phyloP scores from a whole-genome alignment of 2,113 vertebrate genomes.

The Hymenochirus boettgeri region DNA sequence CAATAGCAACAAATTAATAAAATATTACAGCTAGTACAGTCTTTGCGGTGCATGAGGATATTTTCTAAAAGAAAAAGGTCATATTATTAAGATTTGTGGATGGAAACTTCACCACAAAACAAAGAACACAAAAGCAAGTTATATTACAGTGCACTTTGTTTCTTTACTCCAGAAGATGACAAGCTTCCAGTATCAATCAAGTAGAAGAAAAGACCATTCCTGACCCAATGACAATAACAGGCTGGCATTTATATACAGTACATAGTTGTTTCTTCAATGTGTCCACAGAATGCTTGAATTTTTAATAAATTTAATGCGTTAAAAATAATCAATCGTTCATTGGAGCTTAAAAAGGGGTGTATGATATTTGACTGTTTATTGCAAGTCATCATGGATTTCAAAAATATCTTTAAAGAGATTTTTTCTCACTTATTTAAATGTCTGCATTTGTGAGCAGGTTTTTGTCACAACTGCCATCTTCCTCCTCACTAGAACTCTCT shows the following conservation, averaged over 20 bases:
- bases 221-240: constrained; percentile 5
- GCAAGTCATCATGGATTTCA: constrained; percentile 22
- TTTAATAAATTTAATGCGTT: background rate
- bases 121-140: too few species aligned
- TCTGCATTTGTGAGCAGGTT: background rate
- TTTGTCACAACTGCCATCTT: constrained; percentile 19
- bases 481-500: constrained; percentile 23
- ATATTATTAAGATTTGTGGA: too few species aligned
- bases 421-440: constrained; percentile 27
- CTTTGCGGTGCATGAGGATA: too few species aligned
- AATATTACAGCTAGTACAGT: too few species aligned
- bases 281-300: background rate
- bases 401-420: constrained; percentile 13
- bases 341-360: constrained; percentile 2
- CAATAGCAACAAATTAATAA: too few species aligned
- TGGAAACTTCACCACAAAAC: too few species aligned
- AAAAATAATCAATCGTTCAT: background rate
- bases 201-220: too few species aligned
- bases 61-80: too few species aligned
- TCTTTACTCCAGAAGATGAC: too few species aligned
- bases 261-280: constrained; percentile 9
- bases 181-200: too few species aligned
- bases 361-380: background rate
- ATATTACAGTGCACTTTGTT: too few species aligned
- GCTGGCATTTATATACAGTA: constrained; percentile 9